Percentiles rank a stretch among this genome's conserved stretches.
Conservation (phyloP, 1,140 invertebrate species). For the Oncopeltus fasciatus region DNA sequence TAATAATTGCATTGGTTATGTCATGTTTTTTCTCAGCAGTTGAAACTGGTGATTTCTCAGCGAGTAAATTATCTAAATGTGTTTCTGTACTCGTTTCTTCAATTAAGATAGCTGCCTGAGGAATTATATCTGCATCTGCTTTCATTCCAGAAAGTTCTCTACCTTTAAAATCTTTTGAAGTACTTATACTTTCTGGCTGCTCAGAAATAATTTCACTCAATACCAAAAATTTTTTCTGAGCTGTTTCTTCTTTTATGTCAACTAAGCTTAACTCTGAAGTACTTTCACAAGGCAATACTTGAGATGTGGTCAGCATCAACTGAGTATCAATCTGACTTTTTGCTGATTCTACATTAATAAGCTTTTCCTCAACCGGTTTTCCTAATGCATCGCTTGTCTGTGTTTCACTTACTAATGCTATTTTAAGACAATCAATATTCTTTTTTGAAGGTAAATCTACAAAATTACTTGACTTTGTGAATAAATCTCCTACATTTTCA, state of each 20-base stretch:
- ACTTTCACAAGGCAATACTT: constrained; percentile 7
- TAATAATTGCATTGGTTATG: background rate
- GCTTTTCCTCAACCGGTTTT: background rate
- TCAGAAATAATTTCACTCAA: background rate
- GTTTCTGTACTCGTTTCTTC: constrained; percentile 4
- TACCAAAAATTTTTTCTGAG: background rate
- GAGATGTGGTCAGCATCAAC: background rate
- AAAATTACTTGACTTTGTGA: background rate
- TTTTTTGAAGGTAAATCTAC: background rate
- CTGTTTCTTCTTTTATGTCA: background rate
- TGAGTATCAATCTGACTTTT: background rate
- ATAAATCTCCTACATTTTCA: background rate
- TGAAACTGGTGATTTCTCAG: background rate
- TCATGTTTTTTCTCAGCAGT: background rate
- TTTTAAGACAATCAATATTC: background rate
- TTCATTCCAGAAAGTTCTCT: background rate
- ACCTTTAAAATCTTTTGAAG: background rate
- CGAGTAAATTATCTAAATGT: background rate
- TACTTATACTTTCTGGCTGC: background rate
- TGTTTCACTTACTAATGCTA: background rate
- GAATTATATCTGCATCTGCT: background rate
- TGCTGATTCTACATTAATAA: background rate
- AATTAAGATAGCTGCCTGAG: background rate
- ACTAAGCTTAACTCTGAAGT: background rate
- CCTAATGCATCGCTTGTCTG: background rate